These are phyloP conservation scores for Pandemis corylana DNA, from an alignment of 2,888 invertebrate genomes.

Conservation along the genomic window DNA sequence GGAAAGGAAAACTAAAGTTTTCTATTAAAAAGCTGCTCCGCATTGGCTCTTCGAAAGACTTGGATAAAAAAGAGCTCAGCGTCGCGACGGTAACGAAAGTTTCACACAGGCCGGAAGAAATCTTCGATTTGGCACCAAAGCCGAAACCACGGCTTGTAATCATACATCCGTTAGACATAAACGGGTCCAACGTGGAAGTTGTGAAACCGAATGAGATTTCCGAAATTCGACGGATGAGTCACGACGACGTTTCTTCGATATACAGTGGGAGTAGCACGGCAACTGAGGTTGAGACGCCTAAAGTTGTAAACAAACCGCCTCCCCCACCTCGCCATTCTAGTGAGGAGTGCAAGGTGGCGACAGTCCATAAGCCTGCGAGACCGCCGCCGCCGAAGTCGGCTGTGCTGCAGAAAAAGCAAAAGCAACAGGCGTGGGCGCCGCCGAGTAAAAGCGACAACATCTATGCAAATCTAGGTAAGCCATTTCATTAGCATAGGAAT, in stretches of 20 bases:
- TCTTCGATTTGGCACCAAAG: constrained; percentile 84
- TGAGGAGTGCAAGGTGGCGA: constrained; percentile 81
- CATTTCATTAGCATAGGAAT: constrained; percentile 31
- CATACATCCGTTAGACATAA: constrained; percentile 94
- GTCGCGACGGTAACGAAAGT: constrained; percentile 76
- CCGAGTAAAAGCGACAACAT: constrained; percentile 84
- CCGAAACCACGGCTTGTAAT: constrained; percentile 92
- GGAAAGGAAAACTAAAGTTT: constrained; percentile 89
- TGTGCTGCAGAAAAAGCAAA: constrained; percentile 86
- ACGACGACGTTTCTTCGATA: constrained; percentile 83
- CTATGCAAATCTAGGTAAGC: constrained; percentile 91
- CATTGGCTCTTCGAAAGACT: constrained; percentile 90
- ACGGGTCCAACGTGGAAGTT: constrained; percentile 92
- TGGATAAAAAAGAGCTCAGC: constrained; percentile 84
- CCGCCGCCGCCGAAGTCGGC: constrained; percentile 91
- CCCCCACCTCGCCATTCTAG: constrained; percentile 89
- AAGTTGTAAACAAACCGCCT: constrained; percentile 87
- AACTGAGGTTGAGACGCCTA: constrained; percentile 71
- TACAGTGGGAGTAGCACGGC: constrained; percentile 76
- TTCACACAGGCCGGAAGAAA: constrained; percentile 82
- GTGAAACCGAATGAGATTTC: constrained; percentile 84
- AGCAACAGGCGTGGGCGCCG: constrained; percentile 78
- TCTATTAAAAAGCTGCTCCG: constrained; percentile 93
- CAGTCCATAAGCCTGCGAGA: constrained; percentile 86
- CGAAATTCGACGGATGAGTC: constrained; percentile 70